A percentile compares a stretch with the other conserved stretches of the same genome.
Evolutionary conservation across 64 coral and sea anemone genomes (phyloP).

Genomic region (Stichodactyla helianthus): DNA sequence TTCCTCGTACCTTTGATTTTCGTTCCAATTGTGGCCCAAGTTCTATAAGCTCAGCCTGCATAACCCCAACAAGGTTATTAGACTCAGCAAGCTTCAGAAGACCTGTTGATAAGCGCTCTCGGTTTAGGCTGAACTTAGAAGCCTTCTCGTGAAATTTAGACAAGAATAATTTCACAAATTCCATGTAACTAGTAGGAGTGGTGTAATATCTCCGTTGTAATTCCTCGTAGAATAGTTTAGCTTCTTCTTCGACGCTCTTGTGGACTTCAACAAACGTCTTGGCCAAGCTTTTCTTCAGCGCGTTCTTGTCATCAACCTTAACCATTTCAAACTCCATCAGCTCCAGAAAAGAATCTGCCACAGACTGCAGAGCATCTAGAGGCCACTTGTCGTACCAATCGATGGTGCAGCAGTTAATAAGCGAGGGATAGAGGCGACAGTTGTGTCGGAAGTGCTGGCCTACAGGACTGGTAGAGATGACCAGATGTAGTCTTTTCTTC

Average conservation of each 20-base stretch:
- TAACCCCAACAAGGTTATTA: constrained; percentile 71
- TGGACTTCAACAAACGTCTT: constrained; percentile 61
- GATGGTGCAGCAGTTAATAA: constrained; percentile 94
- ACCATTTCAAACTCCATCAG: constrained; percentile 31
- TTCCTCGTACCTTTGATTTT: constrained; percentile 58
- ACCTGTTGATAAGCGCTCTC: constrained; percentile 63
- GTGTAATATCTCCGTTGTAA: constrained; percentile 70
- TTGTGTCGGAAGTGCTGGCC: constrained; percentile 69
- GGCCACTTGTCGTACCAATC: constrained; percentile 99
- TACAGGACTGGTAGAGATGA: constrained; percentile 78
- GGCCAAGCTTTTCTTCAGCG: constrained; percentile 47
- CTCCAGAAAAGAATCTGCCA: constrained; percentile 69
- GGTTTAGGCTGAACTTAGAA: constrained; percentile 52
- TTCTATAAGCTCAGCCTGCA: constrained; percentile 74
- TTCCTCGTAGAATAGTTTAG: constrained; percentile 62
- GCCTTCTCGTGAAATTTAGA: constrained; percentile 73
- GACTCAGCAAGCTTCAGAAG: constrained; percentile 76
- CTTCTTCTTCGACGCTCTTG: not conserved
- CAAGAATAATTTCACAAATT: constrained; percentile 70
- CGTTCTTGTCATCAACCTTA: constrained; percentile 6
- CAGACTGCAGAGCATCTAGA: constrained; percentile 70
- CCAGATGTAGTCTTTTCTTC: constrained; percentile 70
- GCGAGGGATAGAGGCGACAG: constrained; percentile 85
- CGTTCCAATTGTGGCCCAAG: constrained; percentile 84
- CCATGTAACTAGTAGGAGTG: constrained; percentile 89